Conservation (phyloP, 1,140 invertebrate species). For the Thaumetopoea pityocampa region DNA sequence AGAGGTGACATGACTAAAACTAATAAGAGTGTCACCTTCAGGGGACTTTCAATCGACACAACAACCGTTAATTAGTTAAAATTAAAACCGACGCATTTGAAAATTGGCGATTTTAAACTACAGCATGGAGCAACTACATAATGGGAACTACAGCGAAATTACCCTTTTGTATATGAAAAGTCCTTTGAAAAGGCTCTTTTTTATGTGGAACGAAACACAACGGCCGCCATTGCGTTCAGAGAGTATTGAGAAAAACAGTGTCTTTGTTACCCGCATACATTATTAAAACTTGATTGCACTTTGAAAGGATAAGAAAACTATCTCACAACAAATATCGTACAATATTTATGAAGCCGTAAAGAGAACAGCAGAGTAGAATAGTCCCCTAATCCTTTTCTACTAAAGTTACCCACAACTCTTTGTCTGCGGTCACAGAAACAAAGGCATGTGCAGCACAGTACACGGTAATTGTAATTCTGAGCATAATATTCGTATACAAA, state of each 20-base stretch:
- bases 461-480: too few relatives aligned
- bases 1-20: constrained; percentile 10
- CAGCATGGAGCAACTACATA: constrained; percentile 27
- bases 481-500: too few relatives aligned
- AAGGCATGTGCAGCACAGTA: too few relatives aligned
- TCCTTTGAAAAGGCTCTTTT: constrained; percentile 34
- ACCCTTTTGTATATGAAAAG: constrained; percentile 53
- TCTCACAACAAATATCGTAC: too few relatives aligned
- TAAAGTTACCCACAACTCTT: too few relatives aligned
- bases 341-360: too few relatives aligned
- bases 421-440: too few relatives aligned
- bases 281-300: constrained; percentile 11
- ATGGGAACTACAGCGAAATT: constrained; percentile 41
- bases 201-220: constrained; percentile 21
- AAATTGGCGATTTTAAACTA: constrained; percentile 32
- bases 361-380: too few relatives aligned
- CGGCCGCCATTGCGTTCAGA: constrained; percentile 22
- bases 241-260: constrained; percentile 27
- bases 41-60: constrained; percentile 4
- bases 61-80: constrained; percentile 25
- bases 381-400: too few relatives aligned
- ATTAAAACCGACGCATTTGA: constrained; percentile 33
- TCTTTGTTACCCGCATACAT: constrained; percentile 22
- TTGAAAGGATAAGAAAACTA: too few relatives aligned
- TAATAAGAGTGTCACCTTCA: constrained; percentile 5